phyloP scores from a whole-genome alignment of 2,113 vertebrate genomes.

The Megaptera novaeangliae region DNA sequence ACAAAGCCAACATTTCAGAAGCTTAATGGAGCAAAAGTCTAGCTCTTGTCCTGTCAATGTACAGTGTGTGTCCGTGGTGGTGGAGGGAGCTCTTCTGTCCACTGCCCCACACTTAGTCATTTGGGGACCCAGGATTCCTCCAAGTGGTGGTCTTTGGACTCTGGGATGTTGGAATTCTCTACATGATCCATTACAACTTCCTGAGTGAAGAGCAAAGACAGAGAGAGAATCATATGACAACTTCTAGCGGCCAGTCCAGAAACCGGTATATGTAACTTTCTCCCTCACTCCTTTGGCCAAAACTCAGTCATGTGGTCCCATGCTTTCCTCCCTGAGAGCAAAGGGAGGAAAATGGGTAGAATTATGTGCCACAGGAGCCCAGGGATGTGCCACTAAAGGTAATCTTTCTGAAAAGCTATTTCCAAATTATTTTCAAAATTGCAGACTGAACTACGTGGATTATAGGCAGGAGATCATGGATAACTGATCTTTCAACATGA shows the following conservation, averaged over 20 bases:
- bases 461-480: background rate
- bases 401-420: background rate
- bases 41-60: background rate
- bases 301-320: background rate
- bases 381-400: background rate
- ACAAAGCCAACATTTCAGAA: background rate
- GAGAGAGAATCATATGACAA: background rate
- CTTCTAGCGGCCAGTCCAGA: background rate
- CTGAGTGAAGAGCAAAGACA: background rate
- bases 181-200: background rate
- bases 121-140: background rate
- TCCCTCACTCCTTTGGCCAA: background rate
- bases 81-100: background rate
- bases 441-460: background rate
- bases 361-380: background rate
- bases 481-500: background rate
- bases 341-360: background rate
- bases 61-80: accelerated
- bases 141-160: background rate
- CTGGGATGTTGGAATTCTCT: background rate
- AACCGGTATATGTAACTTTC: background rate
- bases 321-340: background rate
- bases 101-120: accelerated
- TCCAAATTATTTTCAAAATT: background rate
- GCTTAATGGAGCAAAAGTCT: background rate